A percentile compares a stretch with the other conserved stretches of the same genome.
phyloP scores from a whole-genome alignment of 2,797 vertebrate species.

The Eulemur coronatus region DNA sequence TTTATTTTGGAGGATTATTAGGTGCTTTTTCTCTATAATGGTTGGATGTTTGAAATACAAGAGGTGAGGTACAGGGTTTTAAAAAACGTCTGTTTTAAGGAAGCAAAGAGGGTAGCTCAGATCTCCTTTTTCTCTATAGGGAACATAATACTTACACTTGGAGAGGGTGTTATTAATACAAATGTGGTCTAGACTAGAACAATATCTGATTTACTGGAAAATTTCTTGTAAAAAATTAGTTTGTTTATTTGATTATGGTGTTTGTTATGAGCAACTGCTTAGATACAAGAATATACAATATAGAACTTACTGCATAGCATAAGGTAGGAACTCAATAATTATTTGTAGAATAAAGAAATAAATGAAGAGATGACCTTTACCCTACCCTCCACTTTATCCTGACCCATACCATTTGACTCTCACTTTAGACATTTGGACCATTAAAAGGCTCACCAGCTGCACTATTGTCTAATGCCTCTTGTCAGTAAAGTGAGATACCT shows the following conservation, averaged over 20 bases:
- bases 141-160: background rate
- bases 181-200: background rate
- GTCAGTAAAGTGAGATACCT: background rate
- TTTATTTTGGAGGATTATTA: background rate
- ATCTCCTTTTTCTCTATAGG: background rate
- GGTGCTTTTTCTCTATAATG: background rate
- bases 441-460: background rate
- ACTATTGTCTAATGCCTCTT: background rate
- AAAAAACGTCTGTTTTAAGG: background rate
- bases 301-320: background rate
- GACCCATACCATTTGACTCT: background rate
- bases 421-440: background rate
- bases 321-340: background rate
- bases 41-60: slow-evolving; percentile 13
- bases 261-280: background rate
- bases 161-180: background rate
- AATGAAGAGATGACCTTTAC: background rate
- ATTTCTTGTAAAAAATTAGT: background rate
- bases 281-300: background rate
- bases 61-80: background rate
- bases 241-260: background rate
- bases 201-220: background rate
- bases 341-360: background rate
- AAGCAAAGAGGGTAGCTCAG: background rate
- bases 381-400: background rate